Evolutionary conservation across 2,888 invertebrate genomes (phyloP), one percentile per base, ranked within the genome.

Genomic region (Orthosia cruda): DNA sequence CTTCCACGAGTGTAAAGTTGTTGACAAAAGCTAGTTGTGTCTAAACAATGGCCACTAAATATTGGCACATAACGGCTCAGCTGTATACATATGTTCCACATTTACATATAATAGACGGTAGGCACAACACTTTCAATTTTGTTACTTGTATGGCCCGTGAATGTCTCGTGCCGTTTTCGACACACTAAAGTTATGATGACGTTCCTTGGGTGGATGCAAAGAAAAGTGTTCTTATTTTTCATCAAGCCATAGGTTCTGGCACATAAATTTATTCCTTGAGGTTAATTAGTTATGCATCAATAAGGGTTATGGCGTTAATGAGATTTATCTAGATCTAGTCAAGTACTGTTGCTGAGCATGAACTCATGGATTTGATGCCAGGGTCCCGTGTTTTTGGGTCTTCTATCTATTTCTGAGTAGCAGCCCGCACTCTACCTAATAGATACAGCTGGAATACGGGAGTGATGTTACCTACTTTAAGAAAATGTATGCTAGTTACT

Each of bases 71-170:
- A 40, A 49, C 49, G 59, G 47, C 66, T 20, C 59, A 63, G 65
- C 52, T 75, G 61, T 71, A 71, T 59, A 71, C 66, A 66, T 40
- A 64, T 62, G 47, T 59, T 70, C 59, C 32, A 70, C 26, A 83
- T 85, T 85, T 65, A 76, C 87, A 85, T 84, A 72, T 58, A 79
- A 81, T 79, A 61, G 68, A 49, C 15, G 49, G 32, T 58, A 62
- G 26, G 45, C 45, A 26, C 52, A 63, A 57, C 54, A 68, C 83
- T 84, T 85, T 85, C 86, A 40, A 79, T 66, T 74, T 68, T 57
- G 52, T 77, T 50, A 55, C 59, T 63, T 71, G 26, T 23, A 52
- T 57, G 71, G 49, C 58, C 58, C 47, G 49, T 52, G 23, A 64
- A 45, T 49, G 50, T 62, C n/a, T 64, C 52, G 54, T 20, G 40